Base-by-base conservation (phyloP, 2,888 invertebrate species). In the Polydrusus tereticollis region DNA sequence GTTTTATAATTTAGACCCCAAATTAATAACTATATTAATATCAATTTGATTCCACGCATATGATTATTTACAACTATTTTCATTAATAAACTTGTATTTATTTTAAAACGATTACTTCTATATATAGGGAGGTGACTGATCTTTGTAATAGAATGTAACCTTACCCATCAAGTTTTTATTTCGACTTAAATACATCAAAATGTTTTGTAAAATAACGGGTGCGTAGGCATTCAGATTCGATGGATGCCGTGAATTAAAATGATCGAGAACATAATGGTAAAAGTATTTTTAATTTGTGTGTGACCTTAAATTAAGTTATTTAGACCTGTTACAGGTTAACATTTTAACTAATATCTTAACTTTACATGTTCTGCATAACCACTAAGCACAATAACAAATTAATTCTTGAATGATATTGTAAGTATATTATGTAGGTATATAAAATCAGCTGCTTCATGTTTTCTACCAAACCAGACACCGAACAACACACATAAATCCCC, bases 401-500 rank as follows among this genome's bases (percentile, higher is more conserved):
- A 3, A n/a, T n/a, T n/a, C n/a, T n/a, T n/a, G n/a, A n/a, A n/a
- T n/a, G n/a, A n/a, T n/a, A n/a, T n/a, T n/a, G n/a, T n/a, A n/a
- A n/a, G n/a, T n/a, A n/a, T n/a, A n/a, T n/a, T n/a, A n/a, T 26
- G 16, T 45, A 10, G 16, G 16, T 4, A 55, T n/a, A 41, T n/a
- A 26, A 8, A 66, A 66, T 58, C 66, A 66, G 58, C 58, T 66
- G 63, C 33, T 38, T 58, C 14, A 4, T 20, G 47, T 45, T 45
- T 38, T n/a, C 45, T 29, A 33, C 29, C 29, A 55, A 29, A 33
- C 52, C 47, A 29, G 21, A 66, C 65, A 55, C 26, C 55, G 65
- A 55, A 41, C 26, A 55, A 57, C 66, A 29, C 50, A 45, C 59
- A 66, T 67, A 66, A 57, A 57, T 66, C 38, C 41, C 16, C 60